phyloP scores from a whole-genome alignment of 1,140 invertebrate genomes.

The Drosophila oshimai region DNA sequence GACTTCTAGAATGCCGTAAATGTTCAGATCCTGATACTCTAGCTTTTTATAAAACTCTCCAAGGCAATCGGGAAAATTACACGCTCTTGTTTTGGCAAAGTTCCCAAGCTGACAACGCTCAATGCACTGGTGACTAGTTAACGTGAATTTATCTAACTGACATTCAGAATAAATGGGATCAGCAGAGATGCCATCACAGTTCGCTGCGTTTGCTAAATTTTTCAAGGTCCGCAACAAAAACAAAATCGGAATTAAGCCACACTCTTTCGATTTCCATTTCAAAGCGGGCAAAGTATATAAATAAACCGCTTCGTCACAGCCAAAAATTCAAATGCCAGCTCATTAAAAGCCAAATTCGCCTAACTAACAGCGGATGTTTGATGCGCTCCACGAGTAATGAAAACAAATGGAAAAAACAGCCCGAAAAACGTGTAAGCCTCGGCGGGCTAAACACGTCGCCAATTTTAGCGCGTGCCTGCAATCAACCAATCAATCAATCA shows the following conservation, averaged over 20 bases:
- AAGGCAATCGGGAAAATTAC: neutral
- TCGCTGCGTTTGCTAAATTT: slow-evolving; percentile 1
- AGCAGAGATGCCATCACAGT: neutral
- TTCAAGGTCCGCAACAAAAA: slow-evolving; percentile 3
- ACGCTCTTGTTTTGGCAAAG: neutral
- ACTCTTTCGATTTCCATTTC: slow-evolving; percentile 33
- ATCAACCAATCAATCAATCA: slow-evolving; percentile 23
- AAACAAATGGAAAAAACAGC: neutral
- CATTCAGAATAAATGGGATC: slow-evolving; percentile 16
- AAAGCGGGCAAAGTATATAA: slow-evolving; percentile 8
- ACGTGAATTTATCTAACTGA: neutral
- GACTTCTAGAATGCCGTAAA: neutral
- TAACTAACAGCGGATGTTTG: slow-evolving; percentile 11
- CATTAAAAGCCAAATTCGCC: slow-evolving; percentile 44
- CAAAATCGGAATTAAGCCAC: slow-evolving; percentile 2
- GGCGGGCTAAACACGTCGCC: slow-evolving; percentile 24
- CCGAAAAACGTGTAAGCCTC: slow-evolving; percentile 4
- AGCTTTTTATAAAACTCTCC: neutral
- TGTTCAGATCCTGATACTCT: neutral
- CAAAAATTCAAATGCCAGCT: slow-evolving; percentile 31
- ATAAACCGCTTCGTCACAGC: neutral
- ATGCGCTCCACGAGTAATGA: neutral
- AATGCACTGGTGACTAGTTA: neutral
- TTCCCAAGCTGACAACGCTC: neutral
- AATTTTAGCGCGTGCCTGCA: slow-evolving; percentile 39